phyloP scores from a whole-genome alignment of 2,888 invertebrate genomes.

The Chrysopilus asiliformis region DNA sequence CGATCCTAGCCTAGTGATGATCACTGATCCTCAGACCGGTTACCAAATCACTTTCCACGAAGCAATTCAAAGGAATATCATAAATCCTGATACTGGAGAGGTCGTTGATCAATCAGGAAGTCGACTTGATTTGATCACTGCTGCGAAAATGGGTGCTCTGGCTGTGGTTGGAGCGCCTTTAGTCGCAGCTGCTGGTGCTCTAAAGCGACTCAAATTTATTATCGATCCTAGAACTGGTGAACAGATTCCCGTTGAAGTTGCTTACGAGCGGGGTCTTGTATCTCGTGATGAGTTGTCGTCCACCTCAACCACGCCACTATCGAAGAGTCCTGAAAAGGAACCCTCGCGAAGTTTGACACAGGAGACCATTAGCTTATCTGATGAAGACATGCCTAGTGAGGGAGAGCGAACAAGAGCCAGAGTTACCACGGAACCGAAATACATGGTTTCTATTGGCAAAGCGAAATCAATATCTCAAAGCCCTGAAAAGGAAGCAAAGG shows the following conservation, averaged over 20 bases:
- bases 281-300: constrained; percentile 28
- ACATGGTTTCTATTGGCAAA: constrained; percentile 48
- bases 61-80: constrained; percentile 60
- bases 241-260: constrained; percentile 65
- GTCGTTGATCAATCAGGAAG: constrained; percentile 53
- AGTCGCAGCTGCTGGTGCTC: constrained; percentile 53
- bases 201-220: constrained; percentile 54
- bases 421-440: constrained; percentile 50
- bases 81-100: constrained; percentile 56
- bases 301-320: constrained; percentile 14
- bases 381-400: constrained; percentile 36
- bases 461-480: constrained; percentile 42
- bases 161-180: constrained; percentile 62
- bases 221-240: constrained; percentile 70
- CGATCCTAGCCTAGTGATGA: constrained; percentile 50
- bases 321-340: constrained; percentile 38
- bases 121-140: constrained; percentile 55
- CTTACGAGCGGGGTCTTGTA: constrained; percentile 62
- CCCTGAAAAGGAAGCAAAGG: constrained; percentile 50
- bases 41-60: constrained; percentile 54
- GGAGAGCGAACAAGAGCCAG: constrained; percentile 39
- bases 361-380: constrained; percentile 31
- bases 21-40: constrained; percentile 56
- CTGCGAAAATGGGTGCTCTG: constrained; percentile 64
- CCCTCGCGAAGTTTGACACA: constrained; percentile 11